Base-by-base conservation (phyloP, 2,113 vertebrate species). In the Dasyornis broadbenti region DNA sequence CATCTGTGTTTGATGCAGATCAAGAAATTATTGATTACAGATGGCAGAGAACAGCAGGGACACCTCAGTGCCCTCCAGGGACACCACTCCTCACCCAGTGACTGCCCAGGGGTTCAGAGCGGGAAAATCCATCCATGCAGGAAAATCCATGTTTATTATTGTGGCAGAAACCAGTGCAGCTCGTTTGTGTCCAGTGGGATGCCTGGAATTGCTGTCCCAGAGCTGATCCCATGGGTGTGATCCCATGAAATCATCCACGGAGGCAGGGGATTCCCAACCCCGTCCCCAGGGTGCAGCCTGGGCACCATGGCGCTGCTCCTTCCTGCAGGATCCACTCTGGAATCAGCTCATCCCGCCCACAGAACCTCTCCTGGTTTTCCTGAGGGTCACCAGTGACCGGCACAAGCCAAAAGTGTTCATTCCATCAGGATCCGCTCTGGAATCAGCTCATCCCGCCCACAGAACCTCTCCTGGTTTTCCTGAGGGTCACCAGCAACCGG, bases 141-240 rank as follows among this genome's bases (percentile, higher is more conserved):
- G 13, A 19, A 53, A 18, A 22, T 15, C 45, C 3, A 31, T 4
- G 80, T 8, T 16, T 6, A 1, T 27, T 5, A 0, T 0, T 2
- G 52, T 2, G 10, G 37, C 68, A 77, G 10, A 39, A 3, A 13
- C 33, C 1, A 10, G 20, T 4, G 21, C 8, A 4, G 42, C 22
- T 5, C 1, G 0, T 24, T 39, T 15, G 18, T 11, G 16, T 53
- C 27, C 4, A 2, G 50, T 1, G 20, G 66, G 37, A 15, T 2
- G 23, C 23, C 9, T 3, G 3, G 45, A 50, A 17, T 0, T 6
- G 19, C 30, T 22, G 3, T 15, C 28, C 54, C 75, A 31, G 30
- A 2, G 27, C 50, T 1, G 15, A 17, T 16, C 23, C 79, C 61
- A 13, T 0, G 1, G 0, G 1, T 31, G 37, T 7, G 45, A 54